Conservation (phyloP, 2,113 vertebrate species). For the Machaerirhynchus nigripectus region DNA sequence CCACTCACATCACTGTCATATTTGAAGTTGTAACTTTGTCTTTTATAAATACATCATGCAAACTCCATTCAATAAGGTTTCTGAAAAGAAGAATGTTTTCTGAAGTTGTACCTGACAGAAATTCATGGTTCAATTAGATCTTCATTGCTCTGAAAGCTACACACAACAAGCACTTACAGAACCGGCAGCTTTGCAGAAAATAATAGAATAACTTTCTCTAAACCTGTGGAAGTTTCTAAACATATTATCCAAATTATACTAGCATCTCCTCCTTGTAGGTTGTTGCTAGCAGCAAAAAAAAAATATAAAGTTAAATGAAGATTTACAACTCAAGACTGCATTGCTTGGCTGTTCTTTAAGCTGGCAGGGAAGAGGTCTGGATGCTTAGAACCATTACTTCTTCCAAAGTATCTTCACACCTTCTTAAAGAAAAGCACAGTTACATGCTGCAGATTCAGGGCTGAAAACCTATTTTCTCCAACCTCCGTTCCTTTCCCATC, state of each 20-base stretch:
- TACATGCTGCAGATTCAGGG: neutral
- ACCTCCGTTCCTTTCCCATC: neutral
- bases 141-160: neutral
- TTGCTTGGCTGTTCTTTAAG: neutral
- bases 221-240: neutral
- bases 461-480: neutral
- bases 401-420: neutral
- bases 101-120: neutral
- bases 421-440: neutral
- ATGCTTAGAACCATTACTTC: neutral
- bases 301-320: neutral
- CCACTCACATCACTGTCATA: neutral
- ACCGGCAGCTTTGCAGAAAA: neutral
- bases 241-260: neutral
- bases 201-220: neutral
- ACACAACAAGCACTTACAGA: neutral
- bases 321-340: neutral
- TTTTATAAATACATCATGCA: constrained; percentile 12
- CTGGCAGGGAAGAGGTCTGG: neutral
- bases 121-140: neutral
- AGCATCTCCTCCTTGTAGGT: neutral
- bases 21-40: neutral
- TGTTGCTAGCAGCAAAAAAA: neutral
- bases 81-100: neutral
- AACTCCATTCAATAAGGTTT: neutral